A percentile compares a stretch with the other conserved stretches of the same genome.
Conservation (phyloP, 2,888 invertebrate genomes). For the Drosophila mettleri region DNA sequence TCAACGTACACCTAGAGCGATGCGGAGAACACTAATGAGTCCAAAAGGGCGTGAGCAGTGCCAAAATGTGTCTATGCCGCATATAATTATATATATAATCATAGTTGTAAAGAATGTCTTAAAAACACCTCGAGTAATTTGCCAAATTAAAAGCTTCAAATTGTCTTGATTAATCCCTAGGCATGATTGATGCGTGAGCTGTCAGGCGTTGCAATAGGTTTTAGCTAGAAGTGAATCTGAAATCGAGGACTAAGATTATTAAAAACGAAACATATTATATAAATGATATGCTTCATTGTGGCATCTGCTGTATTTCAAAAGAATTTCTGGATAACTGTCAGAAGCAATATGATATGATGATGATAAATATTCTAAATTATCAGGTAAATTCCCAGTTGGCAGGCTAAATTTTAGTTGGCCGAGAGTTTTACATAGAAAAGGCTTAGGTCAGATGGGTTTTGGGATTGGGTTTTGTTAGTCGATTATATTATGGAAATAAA, state of each 20-base stretch:
- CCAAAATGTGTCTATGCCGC: background rate
- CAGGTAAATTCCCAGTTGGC: background rate
- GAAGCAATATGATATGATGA: too few species aligned
- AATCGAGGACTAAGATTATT: slow-evolving; percentile 5
- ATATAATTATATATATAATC: slow-evolving; percentile 38
- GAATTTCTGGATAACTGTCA: background rate
- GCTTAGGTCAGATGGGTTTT: background rate
- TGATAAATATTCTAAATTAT: too few species aligned
- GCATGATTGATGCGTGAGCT: slow-evolving; percentile 52
- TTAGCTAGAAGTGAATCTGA: background rate
- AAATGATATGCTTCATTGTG: background rate
- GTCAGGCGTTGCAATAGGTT: slow-evolving; percentile 5
- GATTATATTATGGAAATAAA: background rate
- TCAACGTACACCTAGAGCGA: slow-evolving; percentile 14
- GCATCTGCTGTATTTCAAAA: background rate
- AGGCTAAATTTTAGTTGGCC: background rate
- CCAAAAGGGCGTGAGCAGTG: slow-evolving; percentile 19
- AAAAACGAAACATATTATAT: background rate
- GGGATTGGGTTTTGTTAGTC: background rate
- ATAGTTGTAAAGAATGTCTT: slow-evolving; percentile 29
- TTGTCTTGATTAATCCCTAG: slow-evolving; percentile 53
- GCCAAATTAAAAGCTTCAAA: slow-evolving; percentile 59
- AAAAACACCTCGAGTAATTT: slow-evolving; percentile 47
- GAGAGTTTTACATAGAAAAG: background rate
- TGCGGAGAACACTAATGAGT: slow-evolving; percentile 57